Evolutionary conservation across 2,888 invertebrate genomes (phyloP).

Genomic region (Nemoura dubitans): DNA sequence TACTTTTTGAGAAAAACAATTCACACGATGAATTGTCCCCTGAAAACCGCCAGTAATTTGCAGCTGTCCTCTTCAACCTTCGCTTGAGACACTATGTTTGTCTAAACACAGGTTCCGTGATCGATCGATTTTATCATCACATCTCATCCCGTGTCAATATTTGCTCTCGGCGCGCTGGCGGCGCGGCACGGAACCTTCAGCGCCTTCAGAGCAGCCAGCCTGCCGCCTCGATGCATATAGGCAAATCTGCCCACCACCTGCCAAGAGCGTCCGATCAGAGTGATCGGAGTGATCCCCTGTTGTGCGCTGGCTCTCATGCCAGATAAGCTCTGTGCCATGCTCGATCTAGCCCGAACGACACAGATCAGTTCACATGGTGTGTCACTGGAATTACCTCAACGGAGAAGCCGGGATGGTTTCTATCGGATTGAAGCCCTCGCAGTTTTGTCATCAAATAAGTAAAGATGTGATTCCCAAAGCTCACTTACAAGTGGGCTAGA

Average conservation of each 20-base stretch:
- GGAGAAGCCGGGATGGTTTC: neutral
- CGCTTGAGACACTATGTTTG: neutral
- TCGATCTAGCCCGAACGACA: neutral
- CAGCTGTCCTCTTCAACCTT: neutral
- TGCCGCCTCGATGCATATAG: neutral
- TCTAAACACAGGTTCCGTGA: neutral
- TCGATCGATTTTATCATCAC: neutral
- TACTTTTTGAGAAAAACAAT: neutral
- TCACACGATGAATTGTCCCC: neutral
- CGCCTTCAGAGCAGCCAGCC: too few species aligned
- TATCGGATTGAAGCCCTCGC: too few species aligned
- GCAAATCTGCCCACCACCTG: neutral
- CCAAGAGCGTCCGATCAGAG: neutral
- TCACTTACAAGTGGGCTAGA: too few species aligned
- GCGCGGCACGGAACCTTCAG: too few species aligned
- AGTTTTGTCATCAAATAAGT: too few species aligned
- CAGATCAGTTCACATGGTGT: neutral
- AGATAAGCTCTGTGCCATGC: neutral
- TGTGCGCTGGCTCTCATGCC: neutral
- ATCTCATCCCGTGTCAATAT: neutral
- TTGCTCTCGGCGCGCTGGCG: neutral
- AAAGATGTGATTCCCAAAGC: too few species aligned
- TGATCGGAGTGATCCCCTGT: neutral
- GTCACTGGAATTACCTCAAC: neutral
- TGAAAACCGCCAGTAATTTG: neutral